These are phyloP conservation scores for Batillaria attramentaria DNA, from an alignment of 1,140 invertebrate genomes.

Conservation along the genomic window DNA sequence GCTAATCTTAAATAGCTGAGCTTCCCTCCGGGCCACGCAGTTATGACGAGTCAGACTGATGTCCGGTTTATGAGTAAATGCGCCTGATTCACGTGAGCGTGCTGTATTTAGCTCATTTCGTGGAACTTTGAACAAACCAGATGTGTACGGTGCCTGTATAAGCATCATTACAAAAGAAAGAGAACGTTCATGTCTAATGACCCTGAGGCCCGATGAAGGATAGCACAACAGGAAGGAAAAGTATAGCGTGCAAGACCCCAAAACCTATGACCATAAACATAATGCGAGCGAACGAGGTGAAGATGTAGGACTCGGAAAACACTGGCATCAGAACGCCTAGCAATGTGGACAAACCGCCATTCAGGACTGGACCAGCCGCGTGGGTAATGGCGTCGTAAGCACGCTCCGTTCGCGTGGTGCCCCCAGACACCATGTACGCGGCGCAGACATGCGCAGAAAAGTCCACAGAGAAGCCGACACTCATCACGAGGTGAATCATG, in stretches of 20 bases:
- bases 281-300: slow-evolving; percentile 98
- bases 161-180: too few relatives aligned
- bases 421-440: slow-evolving; percentile 90
- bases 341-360: slow-evolving; percentile 95
- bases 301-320: slow-evolving; percentile 94
- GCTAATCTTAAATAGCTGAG: too few relatives aligned
- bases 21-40: too few relatives aligned
- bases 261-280: slow-evolving; percentile 97
- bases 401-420: slow-evolving; percentile 74
- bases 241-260: slow-evolving; percentile 93
- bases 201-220: slow-evolving; percentile 75
- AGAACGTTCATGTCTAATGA: too few relatives aligned
- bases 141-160: too few relatives aligned
- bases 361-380: slow-evolving; percentile 96
- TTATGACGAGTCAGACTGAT: too few relatives aligned
- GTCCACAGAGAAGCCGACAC: too few relatives aligned
- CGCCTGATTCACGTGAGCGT: too few relatives aligned
- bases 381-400: slow-evolving; percentile 89
- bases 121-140: too few relatives aligned
- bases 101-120: too few relatives aligned
- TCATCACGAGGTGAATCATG: too few relatives aligned
- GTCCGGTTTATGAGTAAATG: too few relatives aligned
- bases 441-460: slow-evolving; percentile 98
- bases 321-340: slow-evolving; percentile 90
- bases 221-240: slow-evolving; percentile 91